Evolutionary conservation across 2,888 invertebrate species (phyloP).

Genomic region (Drosophila colorata): DNA sequence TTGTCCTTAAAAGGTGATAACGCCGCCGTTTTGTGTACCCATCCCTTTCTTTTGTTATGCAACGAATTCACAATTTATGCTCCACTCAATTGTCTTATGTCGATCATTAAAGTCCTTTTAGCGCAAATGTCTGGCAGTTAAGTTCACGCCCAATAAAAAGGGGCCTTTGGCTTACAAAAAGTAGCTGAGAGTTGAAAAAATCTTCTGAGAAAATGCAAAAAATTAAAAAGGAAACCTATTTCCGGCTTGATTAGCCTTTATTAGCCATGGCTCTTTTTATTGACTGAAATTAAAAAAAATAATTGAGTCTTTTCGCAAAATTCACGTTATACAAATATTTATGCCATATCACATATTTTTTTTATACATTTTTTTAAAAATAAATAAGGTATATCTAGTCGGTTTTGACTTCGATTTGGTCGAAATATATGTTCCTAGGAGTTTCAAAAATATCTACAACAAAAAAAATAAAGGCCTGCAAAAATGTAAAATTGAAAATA

Average conservation of each 20-base stretch:
- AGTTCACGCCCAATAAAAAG: slow-evolving; percentile 33
- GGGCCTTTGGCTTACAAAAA: slow-evolving; percentile 2
- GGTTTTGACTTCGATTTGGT: no score
- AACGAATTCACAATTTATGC: slow-evolving; percentile 58
- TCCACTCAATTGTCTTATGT: slow-evolving; percentile 13
- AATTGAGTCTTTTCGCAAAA: neutral
- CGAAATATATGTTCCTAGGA: no score
- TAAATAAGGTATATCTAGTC: no score
- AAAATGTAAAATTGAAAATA: no score
- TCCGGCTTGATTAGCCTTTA: slow-evolving; percentile 18
- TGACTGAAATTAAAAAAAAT: neutral
- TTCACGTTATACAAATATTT: no score
- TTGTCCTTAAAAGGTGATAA: slow-evolving; percentile 78
- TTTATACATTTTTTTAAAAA: no score
- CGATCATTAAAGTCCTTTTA: slow-evolving; percentile 68
- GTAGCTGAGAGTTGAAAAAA: slow-evolving; percentile 2
- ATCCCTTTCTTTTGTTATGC: slow-evolving; percentile 25
- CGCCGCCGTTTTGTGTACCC: slow-evolving; percentile 53
- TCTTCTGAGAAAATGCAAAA: slow-evolving; percentile 14
- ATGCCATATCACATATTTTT: no score
- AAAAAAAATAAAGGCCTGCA: no score
- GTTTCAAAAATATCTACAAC: no score
- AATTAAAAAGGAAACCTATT: neutral
- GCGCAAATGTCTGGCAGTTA: slow-evolving; percentile 20
- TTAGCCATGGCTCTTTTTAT: neutral